Conservation (phyloP, 2,888 invertebrate genomes). For the Zygogramma bicolorata region DNA sequence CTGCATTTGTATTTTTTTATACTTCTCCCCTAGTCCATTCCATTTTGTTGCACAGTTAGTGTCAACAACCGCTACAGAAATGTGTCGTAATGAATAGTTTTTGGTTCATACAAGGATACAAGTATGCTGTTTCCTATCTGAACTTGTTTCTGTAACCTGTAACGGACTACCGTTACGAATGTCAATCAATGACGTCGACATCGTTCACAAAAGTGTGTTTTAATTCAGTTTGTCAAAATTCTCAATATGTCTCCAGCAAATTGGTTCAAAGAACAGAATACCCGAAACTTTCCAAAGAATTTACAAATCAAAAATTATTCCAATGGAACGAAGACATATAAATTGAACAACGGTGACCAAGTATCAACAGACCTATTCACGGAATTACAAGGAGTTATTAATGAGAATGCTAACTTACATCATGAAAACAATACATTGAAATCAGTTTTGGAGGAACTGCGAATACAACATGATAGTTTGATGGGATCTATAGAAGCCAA, state of each 20-base stretch:
- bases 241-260: conserved; percentile 34
- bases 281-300: conserved; percentile 4
- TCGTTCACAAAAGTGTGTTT: background rate
- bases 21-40: too few relatives aligned
- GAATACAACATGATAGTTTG: conserved; percentile 32
- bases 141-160: too few relatives aligned
- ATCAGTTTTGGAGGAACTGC: conserved; percentile 26
- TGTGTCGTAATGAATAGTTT: too few relatives aligned
- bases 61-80: too few relatives aligned
- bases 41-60: too few relatives aligned
- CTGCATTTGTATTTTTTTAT: too few relatives aligned
- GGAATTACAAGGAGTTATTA: conserved; percentile 27
- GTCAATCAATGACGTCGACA: background rate
- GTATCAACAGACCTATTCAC: conserved; percentile 21
- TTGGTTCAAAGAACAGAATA: conserved; percentile 19
- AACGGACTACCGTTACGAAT: too few relatives aligned
- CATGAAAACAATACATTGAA: conserved; percentile 27
- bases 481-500: conserved; percentile 22
- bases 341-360: background rate
- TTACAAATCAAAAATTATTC: conserved; percentile 17
- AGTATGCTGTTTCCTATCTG: too few relatives aligned
- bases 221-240: conserved; percentile 28
- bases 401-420: conserved; percentile 37
- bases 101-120: too few relatives aligned
- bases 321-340: background rate